Evolutionary conservation across 2,797 vertebrate species (phyloP).

Genomic region (Serranus cabrilla): DNA sequence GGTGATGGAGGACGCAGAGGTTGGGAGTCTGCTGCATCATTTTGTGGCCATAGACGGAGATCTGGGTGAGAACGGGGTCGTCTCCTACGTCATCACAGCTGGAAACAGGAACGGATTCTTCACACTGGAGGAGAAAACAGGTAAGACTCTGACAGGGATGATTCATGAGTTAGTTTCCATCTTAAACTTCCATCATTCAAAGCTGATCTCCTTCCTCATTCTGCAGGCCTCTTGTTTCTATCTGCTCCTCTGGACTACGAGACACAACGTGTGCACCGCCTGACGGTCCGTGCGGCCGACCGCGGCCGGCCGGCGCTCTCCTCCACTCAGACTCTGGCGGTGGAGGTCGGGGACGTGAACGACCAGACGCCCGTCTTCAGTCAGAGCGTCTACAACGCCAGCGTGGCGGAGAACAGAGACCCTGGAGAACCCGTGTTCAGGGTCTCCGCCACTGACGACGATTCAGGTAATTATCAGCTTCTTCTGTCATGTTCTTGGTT

Average conservation of each 20-base stretch:
- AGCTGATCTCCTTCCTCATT: background rate
- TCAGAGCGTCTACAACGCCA: slow-evolving; percentile 83
- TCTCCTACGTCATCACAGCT: slow-evolving; percentile 86
- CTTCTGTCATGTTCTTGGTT: background rate
- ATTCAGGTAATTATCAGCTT: slow-evolving; percentile 87
- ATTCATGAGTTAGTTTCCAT: too few species aligned
- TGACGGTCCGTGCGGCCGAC: slow-evolving; percentile 88
- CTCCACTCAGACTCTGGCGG: slow-evolving; percentile 89
- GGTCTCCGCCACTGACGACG: slow-evolving; percentile 89
- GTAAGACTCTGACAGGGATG: slow-evolving; percentile 71
- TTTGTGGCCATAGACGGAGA: slow-evolving; percentile 90
- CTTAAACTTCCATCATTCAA: slow-evolving; percentile 1
- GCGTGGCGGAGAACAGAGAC: slow-evolving; percentile 89
- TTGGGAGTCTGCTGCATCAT: slow-evolving; percentile 89
- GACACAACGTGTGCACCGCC: slow-evolving; percentile 78
- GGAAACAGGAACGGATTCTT: slow-evolving; percentile 88
- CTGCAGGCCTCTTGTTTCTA: slow-evolving; percentile 89
- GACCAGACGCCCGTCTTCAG: slow-evolving; percentile 89
- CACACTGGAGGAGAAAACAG: slow-evolving; percentile 89
- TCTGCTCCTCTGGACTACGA: slow-evolving; percentile 88
- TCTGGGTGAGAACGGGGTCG: slow-evolving; percentile 86
- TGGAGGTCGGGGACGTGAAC: slow-evolving; percentile 91
- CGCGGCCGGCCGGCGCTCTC: slow-evolving; percentile 86
- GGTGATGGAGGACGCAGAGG: slow-evolving; percentile 86
- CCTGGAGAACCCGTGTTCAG: slow-evolving; percentile 86